A percentile compares a stretch with the other conserved stretches of the same genome.
Conservation (phyloP, 2,888 invertebrate species). For the Drosophila prostipennis region DNA sequence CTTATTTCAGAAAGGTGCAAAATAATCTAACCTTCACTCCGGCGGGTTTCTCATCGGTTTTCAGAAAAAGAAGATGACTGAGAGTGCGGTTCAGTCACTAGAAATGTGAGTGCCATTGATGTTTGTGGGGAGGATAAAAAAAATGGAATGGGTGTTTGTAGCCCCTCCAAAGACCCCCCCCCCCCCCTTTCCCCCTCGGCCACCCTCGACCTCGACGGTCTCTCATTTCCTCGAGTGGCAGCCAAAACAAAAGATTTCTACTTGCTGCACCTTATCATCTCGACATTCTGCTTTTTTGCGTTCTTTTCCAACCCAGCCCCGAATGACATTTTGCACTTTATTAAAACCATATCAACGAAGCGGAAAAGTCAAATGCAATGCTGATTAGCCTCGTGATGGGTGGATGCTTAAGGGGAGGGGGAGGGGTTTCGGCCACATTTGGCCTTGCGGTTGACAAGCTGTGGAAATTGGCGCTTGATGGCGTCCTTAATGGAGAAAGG, state of each 20-base stretch:
- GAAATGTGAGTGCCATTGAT: constrained; percentile 56
- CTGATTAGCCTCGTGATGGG: constrained; percentile 58
- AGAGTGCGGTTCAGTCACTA: constrained; percentile 2
- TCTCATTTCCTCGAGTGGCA: constrained; percentile 77
- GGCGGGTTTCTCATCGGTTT: not conserved
- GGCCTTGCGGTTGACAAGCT: constrained; percentile 64
- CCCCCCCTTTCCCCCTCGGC: not conserved
- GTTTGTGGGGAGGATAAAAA: constrained; percentile 36
- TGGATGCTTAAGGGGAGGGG: not conserved
- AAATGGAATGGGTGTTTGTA: constrained; percentile 18
- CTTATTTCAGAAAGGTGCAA: not conserved
- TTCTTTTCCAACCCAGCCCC: not conserved
- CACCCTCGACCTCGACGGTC: constrained; percentile 52
- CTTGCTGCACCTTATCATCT: constrained; percentile 52
- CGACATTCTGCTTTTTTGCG: not conserved
- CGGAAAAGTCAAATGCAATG: constrained; percentile 77
- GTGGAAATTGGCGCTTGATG: constrained; percentile 68
- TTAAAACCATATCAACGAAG: constrained; percentile 77
- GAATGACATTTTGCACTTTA: constrained; percentile 74
- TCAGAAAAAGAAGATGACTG: too few relatives aligned
- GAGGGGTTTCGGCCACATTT: not conserved
- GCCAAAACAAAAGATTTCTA: constrained; percentile 74
- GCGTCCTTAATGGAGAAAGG: constrained; percentile 10
- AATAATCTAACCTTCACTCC: not conserved
- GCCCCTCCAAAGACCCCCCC: not conserved